phyloP scores from a whole-genome alignment of 1,140 invertebrate species.

The Aphelinus certus region DNA sequence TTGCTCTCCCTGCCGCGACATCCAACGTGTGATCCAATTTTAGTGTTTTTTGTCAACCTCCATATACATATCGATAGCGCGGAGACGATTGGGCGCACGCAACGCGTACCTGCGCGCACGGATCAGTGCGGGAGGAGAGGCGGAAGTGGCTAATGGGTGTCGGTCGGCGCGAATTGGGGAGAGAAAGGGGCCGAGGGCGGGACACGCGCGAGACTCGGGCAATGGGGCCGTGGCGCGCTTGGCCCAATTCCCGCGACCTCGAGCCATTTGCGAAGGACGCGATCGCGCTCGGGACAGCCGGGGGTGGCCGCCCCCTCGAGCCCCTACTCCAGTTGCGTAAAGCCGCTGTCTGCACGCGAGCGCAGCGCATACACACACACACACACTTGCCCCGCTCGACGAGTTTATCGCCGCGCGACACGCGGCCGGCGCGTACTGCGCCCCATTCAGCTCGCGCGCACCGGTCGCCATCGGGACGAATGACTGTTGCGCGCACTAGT shows the following conservation, averaged over 20 bases:
- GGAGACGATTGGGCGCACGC: too few relatives aligned
- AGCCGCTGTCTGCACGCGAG: neutral
- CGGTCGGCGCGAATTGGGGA: constrained; percentile 35
- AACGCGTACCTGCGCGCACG: neutral
- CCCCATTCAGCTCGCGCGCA: too few relatives aligned
- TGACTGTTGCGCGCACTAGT: too few relatives aligned
- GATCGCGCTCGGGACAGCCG: neutral
- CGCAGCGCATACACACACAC: neutral
- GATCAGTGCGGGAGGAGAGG: constrained; percentile 12
- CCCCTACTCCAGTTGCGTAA: neutral
- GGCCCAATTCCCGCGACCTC: constrained; percentile 27
- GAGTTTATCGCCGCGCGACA: too few relatives aligned
- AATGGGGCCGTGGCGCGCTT: constrained; percentile 3
- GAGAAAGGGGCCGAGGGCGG: constrained; percentile 28
- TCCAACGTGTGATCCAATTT: neutral
- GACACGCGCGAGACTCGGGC: neutral
- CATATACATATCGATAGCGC: too few relatives aligned
- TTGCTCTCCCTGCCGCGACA: too few relatives aligned
- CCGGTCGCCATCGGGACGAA: too few relatives aligned
- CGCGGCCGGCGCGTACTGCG: too few relatives aligned
- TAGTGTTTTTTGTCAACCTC: too few relatives aligned
- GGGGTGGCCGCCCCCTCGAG: neutral
- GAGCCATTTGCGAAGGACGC: constrained; percentile 16
- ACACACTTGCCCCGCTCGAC: too few relatives aligned
- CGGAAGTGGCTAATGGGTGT: constrained; percentile 30